A percentile compares a stretch with the other conserved stretches of the same genome.
phyloP scores from a whole-genome alignment of 2,797 vertebrate species.

The Hyperoplus immaculatus region DNA sequence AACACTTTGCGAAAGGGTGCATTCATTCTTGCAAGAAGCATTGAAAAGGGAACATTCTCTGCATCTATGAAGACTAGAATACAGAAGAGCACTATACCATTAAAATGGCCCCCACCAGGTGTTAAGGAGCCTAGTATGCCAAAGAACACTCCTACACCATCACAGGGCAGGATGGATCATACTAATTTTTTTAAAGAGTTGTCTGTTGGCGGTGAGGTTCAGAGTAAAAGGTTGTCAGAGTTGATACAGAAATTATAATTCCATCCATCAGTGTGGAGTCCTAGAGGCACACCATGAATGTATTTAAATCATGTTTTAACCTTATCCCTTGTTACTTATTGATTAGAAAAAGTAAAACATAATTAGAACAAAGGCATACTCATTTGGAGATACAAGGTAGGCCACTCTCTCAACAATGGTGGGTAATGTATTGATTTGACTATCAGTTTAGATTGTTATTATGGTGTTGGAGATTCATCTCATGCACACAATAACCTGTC shows the following conservation, averaged over 20 bases:
- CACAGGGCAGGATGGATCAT: background rate
- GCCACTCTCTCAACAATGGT: background rate
- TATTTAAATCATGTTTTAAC: constrained; percentile 35
- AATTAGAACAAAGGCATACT: background rate
- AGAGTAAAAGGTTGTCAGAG: constrained; percentile 1
- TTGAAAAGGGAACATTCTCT: background rate
- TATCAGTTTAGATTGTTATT: constrained; percentile 10
- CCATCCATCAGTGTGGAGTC: constrained; percentile 4
- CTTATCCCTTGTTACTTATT: constrained; percentile 34
- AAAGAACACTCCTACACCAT: background rate
- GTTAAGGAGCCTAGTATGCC: background rate
- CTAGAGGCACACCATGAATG: constrained; percentile 7
- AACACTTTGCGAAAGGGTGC: background rate
- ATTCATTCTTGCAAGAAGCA: background rate
- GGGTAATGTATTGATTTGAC: constrained; percentile 2
- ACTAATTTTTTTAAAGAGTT: too few species aligned
- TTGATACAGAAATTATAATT: constrained; percentile 8
- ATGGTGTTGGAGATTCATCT: constrained; percentile 29
- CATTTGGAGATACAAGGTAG: background rate
- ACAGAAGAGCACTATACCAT: constrained; percentile 2
- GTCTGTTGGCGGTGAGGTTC: background rate
- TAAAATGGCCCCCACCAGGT: constrained; percentile 26
- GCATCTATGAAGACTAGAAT: constrained; percentile 1
- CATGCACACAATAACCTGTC: constrained; percentile 29
- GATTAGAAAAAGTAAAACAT: constrained; percentile 15